A percentile compares a stretch with the other conserved stretches of the same genome.
phyloP scores from a whole-genome alignment of 2,888 invertebrate species.

The Pollenia griseotomentosa region DNA sequence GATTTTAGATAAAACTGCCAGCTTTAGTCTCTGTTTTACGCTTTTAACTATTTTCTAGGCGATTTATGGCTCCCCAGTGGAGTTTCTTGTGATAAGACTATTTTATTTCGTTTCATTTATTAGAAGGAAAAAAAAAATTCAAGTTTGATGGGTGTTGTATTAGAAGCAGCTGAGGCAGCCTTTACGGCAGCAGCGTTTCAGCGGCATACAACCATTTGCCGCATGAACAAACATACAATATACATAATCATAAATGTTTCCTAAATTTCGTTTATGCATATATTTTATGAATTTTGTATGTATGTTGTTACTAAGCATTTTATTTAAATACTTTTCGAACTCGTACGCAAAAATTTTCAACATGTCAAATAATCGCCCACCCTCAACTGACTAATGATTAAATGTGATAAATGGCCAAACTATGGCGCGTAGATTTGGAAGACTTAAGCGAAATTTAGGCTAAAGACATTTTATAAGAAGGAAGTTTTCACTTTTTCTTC shows the following conservation, averaged over 20 bases:
- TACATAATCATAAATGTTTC: slow-evolving; percentile 3
- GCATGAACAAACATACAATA: not conserved
- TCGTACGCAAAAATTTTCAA: slow-evolving; percentile 33
- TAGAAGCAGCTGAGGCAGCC: not conserved
- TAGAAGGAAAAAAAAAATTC: not conserved
- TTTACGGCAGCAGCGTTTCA: not conserved
- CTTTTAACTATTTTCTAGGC: slow-evolving; percentile 42
- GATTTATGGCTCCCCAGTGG: slow-evolving; percentile 68
- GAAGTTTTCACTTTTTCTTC: too few species aligned
- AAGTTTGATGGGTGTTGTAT: slow-evolving; percentile 43
- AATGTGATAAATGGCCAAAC: slow-evolving; percentile 27
- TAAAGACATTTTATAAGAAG: not conserved
- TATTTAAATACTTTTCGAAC: slow-evolving; percentile 30
- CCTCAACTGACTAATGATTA: slow-evolving; percentile 7
- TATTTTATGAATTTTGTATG: slow-evolving; percentile 8
- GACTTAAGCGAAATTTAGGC: not conserved
- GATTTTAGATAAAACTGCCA: slow-evolving; percentile 40
- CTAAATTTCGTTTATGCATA: not conserved
- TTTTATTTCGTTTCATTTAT: slow-evolving; percentile 30
- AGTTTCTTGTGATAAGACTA: slow-evolving; percentile 57
- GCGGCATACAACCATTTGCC: slow-evolving; percentile 27
- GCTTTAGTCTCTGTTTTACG: not conserved
- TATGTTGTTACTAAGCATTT: slow-evolving; percentile 26
- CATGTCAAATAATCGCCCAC: slow-evolving; percentile 48
- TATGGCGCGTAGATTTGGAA: not conserved